Evolutionary conservation across 2,888 invertebrate species (phyloP), one percentile per base, ranked within the genome.

Genomic region (Hydriomena furcata): DNA sequence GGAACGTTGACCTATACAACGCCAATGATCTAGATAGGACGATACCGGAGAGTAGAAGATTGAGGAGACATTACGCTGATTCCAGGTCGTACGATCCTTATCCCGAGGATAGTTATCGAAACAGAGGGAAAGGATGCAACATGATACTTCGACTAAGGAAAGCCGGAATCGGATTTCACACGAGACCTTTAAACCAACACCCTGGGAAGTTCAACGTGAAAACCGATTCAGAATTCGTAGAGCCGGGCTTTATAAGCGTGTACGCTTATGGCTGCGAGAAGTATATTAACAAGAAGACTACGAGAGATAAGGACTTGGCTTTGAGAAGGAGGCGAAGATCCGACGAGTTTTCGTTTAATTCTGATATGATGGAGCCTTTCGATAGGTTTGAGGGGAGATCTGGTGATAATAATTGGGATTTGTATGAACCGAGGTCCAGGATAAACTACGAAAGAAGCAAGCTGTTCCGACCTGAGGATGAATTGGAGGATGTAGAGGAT

Each of bases 161-260:
- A 67, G 95, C 96, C 0, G 96, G 96, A 2, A 94, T 96, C 52
- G 95, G 95, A 36, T 95, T 95, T 74, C 92, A 93, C 57, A 95
- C 95, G 0, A 93, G 93, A 58, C 95, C 95, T 0, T 84, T 94
- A 17, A 92, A 93, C 34, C 91, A 93, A 23, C 93, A 93, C 61
- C 91, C 93, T 0, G 94, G 94, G 0, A 93, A 94, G 62, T 94
- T 94, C 76, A 93, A 94, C 63, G 94, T 94, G 1, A 93, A 94
- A 76, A 95, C 95, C 0, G 95, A 95, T 69, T 95, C 96, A 0
- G 95, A 95, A 72, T 96, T 96, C 67, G 92, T 96, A 0, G 96
- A 96, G 65, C 96, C 96, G 0, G 94, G 96, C 7, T 96, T 96
- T 65, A 94, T 96, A 24, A 96, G 96, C 32, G 95, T 96, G 0